Evolutionary conservation across 2,888 invertebrate genomes (phyloP).

Genomic region (Argynnis bischoffii): DNA sequence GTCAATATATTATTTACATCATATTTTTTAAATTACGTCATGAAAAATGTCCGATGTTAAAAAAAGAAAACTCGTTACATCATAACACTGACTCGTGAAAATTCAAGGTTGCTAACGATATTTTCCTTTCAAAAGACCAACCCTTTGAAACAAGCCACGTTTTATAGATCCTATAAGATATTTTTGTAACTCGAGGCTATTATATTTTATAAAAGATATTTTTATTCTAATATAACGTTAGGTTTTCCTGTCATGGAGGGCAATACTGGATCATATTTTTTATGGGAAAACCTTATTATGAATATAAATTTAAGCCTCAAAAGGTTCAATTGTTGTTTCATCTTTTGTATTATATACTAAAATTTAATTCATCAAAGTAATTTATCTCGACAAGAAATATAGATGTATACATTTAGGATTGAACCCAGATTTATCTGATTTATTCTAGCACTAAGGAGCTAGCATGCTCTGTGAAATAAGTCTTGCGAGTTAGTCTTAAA

Average conservation of each 20-base stretch:
- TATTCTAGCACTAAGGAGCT: too few relatives aligned
- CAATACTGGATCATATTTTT: background rate
- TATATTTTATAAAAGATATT: conserved; percentile 11
- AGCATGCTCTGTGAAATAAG: too few relatives aligned
- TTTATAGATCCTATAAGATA: conserved; percentile 21
- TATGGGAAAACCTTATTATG: too few relatives aligned
- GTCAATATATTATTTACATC: background rate
- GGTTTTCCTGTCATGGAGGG: conserved; percentile 17
- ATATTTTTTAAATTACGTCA: background rate
- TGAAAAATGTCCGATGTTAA: background rate
- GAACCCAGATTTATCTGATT: too few relatives aligned
- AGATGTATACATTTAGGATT: too few relatives aligned
- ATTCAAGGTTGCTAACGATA: conserved; percentile 26
- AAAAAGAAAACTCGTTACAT: background rate
- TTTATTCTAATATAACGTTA: conserved; percentile 13
- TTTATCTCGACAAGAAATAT: too few relatives aligned
- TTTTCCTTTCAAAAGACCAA: conserved; percentile 29
- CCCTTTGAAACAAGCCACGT: conserved; percentile 29
- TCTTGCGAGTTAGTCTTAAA: too few relatives aligned
- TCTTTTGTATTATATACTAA: too few relatives aligned
- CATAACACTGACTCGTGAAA: conserved; percentile 19
- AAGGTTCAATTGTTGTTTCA: too few relatives aligned
- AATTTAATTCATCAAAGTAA: too few relatives aligned
- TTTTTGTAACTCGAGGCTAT: conserved; percentile 22
- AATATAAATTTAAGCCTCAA: too few relatives aligned